A percentile compares a stretch with the other conserved stretches of the same genome.
Evolutionary conservation across 2,113 vertebrate genomes (phyloP).

Genomic region (Microtus ochrogaster): DNA sequence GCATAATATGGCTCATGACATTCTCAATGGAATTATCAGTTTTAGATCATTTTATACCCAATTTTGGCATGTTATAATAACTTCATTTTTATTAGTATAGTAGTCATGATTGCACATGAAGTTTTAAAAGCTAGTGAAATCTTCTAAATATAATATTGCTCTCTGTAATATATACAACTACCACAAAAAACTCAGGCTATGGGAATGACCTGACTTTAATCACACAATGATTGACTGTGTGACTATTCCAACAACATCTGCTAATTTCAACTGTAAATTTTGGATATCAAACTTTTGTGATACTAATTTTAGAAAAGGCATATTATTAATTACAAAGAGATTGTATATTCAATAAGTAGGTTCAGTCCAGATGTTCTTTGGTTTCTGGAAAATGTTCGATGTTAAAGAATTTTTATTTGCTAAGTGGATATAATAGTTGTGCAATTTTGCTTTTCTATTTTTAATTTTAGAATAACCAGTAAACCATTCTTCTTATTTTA

Average conservation of each 20-base stretch:
- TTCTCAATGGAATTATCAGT: slow-evolving; percentile 2
- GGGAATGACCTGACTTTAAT: slow-evolving; percentile 57
- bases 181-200: neutral
- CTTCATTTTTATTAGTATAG: neutral
- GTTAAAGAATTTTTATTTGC: slow-evolving; percentile 23
- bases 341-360: neutral
- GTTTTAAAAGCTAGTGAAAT: slow-evolving; percentile 31
- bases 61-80: slow-evolving; percentile 10
- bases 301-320: slow-evolving; percentile 5
- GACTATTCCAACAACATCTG: neutral
- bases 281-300: slow-evolving; percentile 34
- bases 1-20: neutral
- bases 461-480: slow-evolving; percentile 27
- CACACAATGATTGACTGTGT: neutral
- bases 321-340: slow-evolving; percentile 40
- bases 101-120: neutral
- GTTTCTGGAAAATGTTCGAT: slow-evolving; percentile 4
- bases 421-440: slow-evolving; percentile 26
- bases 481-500: neutral
- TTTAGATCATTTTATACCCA: neutral
- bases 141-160: slow-evolving; percentile 3
- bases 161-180: neutral
- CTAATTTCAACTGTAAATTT: slow-evolving; percentile 60
- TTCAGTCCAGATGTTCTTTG: slow-evolving; percentile 32
- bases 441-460: slow-evolving; percentile 53